Percentiles rank a stretch among this genome's conserved stretches.
These are phyloP conservation scores for Blastobasis lacticolella DNA, from an alignment of 2,888 invertebrate species.

Conservation along the genomic window DNA sequence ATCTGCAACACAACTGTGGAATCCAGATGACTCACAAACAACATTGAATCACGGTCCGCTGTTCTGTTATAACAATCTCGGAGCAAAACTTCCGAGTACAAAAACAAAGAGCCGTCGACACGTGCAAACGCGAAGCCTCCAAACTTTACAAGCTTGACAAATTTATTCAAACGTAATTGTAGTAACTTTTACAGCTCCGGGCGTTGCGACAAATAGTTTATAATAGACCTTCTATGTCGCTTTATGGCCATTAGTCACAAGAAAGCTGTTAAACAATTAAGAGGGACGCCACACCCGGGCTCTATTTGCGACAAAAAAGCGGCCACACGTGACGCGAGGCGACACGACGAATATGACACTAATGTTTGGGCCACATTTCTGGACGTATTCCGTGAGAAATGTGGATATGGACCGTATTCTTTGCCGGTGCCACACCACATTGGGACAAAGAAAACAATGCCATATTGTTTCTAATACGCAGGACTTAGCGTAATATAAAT, in stretches of 20 bases:
- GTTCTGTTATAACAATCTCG: background rate
- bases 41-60: background rate
- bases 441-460: too few relatives aligned
- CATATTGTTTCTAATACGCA: too few relatives aligned
- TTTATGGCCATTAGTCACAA: slow-evolving; percentile 7
- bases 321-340: slow-evolving; percentile 44
- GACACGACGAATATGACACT: slow-evolving; percentile 48
- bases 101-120: slow-evolving; percentile 21
- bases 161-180: slow-evolving; percentile 13
- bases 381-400: slow-evolving; percentile 14
- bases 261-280: slow-evolving; percentile 56
- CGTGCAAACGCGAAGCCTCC: slow-evolving; percentile 26
- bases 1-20: slow-evolving; percentile 12
- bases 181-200: slow-evolving; percentile 15
- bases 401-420: slow-evolving; percentile 4
- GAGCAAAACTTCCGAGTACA: slow-evolving; percentile 1
- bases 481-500: too few relatives aligned
- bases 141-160: slow-evolving; percentile 19
- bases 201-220: slow-evolving; percentile 1
- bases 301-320: slow-evolving; percentile 44
- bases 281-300: slow-evolving; percentile 43
- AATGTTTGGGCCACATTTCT: slow-evolving; percentile 36
- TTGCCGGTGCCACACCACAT: too few relatives aligned
- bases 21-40: background rate
- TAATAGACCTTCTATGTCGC: background rate